Conservation (phyloP, 2,888 invertebrate species). For the Parapristionchus giblindavisi region DNA sequence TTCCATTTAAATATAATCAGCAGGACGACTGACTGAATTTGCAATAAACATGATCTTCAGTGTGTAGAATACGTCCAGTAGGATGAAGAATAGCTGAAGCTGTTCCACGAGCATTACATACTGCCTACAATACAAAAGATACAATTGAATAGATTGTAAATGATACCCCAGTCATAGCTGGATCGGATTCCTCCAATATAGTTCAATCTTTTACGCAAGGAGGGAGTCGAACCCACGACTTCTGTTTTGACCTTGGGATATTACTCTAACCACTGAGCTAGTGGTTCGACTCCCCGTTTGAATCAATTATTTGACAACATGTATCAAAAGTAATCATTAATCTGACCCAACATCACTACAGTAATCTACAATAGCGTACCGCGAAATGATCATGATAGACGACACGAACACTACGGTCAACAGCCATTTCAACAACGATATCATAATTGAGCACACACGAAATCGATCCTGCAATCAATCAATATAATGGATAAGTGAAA, state of each 20-base stretch:
- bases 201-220: too few relatives aligned
- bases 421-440: slow-evolving; percentile 71
- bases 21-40: slow-evolving; percentile 63
- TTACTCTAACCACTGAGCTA: too few relatives aligned
- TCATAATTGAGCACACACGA: slow-evolving; percentile 70
- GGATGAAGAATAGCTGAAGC: slow-evolving; percentile 70
- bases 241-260: too few relatives aligned
- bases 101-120: slow-evolving; percentile 69
- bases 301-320: background rate
- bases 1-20: background rate
- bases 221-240: too few relatives aligned
- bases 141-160: background rate
- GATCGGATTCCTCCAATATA: too few relatives aligned
- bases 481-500: too few relatives aligned
- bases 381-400: slow-evolving; percentile 71
- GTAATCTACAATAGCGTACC: slow-evolving; percentile 40
- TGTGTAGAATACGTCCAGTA: slow-evolving; percentile 70
- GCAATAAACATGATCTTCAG: slow-evolving; percentile 70
- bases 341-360: background rate
- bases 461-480: slow-evolving; percentile 69
- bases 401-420: slow-evolving; percentile 71
- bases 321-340: background rate
- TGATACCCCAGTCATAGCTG: too few relatives aligned
- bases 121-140: slow-evolving; percentile 53
- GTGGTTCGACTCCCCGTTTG: too few relatives aligned